phyloP scores from a whole-genome alignment of 1,140 invertebrate species.

The Phenacoccus solenopsis region DNA sequence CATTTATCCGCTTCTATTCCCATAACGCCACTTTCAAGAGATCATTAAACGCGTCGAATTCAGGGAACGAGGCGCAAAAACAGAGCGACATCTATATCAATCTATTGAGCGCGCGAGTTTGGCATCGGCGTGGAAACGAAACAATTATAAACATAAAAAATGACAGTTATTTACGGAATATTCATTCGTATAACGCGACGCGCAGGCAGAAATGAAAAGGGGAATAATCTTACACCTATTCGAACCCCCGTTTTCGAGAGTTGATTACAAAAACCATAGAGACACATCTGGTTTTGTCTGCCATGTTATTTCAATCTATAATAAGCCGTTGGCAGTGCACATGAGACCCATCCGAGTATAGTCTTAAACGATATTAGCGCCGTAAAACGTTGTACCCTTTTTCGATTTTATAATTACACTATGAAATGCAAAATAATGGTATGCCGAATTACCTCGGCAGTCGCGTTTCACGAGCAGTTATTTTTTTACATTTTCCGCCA shows the following conservation, averaged over 20 bases:
- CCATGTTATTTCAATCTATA: conserved; percentile 15
- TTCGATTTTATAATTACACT: conserved; percentile 15
- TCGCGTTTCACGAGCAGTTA: no score
- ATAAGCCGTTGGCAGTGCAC: conserved; percentile 12
- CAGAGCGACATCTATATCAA: no score
- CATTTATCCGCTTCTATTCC: no score
- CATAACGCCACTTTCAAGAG: no score
- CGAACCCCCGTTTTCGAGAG: neutral
- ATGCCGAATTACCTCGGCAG: neutral
- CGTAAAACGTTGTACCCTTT: conserved; percentile 9
- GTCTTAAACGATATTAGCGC: conserved; percentile 16
- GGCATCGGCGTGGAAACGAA: no score
- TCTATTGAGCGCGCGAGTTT: no score
- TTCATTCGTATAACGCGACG: neutral
- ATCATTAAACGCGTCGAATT: no score
- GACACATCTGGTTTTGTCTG: conserved; percentile 16
- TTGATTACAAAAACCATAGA: conserved; percentile 15
- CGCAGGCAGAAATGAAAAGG: conserved; percentile 3
- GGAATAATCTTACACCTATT: conserved; percentile 14
- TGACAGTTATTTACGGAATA: conserved; percentile 15
- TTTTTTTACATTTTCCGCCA: no score
- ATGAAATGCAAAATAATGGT: conserved; percentile 11
- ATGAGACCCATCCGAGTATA: conserved; percentile 13
- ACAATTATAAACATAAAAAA: conserved; percentile 1
- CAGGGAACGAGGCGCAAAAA: neutral